phyloP scores from a whole-genome alignment of 53 echinoderm and acorn worm species.

The Echinarachnius parma region DNA sequence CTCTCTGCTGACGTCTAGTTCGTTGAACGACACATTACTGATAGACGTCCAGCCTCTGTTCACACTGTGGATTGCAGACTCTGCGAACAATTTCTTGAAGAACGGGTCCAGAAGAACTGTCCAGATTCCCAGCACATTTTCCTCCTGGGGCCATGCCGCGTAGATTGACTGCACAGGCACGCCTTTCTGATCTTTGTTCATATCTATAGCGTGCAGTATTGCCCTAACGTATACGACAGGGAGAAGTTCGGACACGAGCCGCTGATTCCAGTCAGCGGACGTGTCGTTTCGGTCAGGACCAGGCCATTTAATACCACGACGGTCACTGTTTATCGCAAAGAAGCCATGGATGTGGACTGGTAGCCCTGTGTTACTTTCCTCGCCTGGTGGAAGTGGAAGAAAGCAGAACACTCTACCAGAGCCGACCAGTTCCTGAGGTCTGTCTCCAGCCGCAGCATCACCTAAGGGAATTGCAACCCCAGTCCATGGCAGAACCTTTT shows the following conservation, averaged over 20 bases:
- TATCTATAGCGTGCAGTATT: background rate
- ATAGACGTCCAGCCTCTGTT: too few species aligned
- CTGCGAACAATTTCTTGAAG: too few species aligned
- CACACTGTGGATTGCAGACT: too few species aligned
- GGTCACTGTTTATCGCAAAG: constrained; percentile 50
- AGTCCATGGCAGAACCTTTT: constrained; percentile 68
- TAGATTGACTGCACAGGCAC: constrained; percentile 32
- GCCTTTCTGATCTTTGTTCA: background rate
- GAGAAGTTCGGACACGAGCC: constrained; percentile 34
- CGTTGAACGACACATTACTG: too few species aligned
- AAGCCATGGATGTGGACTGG: constrained; percentile 57
- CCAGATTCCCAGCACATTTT: too few species aligned
- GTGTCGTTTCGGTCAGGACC: constrained; percentile 48
- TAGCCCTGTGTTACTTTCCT: constrained; percentile 41
- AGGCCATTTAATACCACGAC: constrained; percentile 53
- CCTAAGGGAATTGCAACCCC: constrained; percentile 69
- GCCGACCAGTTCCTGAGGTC: too few species aligned
- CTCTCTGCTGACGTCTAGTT: too few species aligned
- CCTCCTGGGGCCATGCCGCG: constrained; percentile 72
- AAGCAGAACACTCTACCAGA: constrained; percentile 53
- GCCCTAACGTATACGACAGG: constrained; percentile 10
- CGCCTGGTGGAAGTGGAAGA: constrained; percentile 47
- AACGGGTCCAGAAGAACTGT: too few species aligned
- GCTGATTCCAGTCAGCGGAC: constrained; percentile 37
- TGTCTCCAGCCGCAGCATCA: too few species aligned